Evolutionary conservation across 2,888 invertebrate genomes (phyloP), one percentile per base, ranked within the genome.

Genomic region (Sclerodermus sp.): DNA sequence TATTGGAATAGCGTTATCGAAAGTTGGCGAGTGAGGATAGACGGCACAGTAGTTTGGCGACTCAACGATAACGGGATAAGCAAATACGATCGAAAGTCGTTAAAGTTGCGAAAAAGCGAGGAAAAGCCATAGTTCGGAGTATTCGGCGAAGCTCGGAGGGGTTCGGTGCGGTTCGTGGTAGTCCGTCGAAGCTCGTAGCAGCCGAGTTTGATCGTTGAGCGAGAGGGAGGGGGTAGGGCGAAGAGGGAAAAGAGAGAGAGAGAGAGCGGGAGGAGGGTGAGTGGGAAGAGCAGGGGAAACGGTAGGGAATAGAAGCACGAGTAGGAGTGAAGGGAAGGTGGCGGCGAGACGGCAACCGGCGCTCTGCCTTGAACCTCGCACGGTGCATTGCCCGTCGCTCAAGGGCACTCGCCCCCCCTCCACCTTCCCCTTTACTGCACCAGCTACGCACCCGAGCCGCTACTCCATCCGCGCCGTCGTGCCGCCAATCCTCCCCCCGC

Each of bases 341-440:
- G 65, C 63, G 66, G 61, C 68, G 67, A 62, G 66, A 64, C 70
- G 68, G 70, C 68, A 62, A 62, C 64, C 73, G 69, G 70, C 70
- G 77, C 71, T 76, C 77, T 76, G 77, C 77, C 77, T 77, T 77
- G 76, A 77, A 77, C 77, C 77, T 77, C 76, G 71, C 71, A 62
- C 76, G 72, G 77, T 77, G 77, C 77, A 77, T 77, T 77, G 77
- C 72, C 76, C 77, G 77, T 77, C 74, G 77, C 76, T 76, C 77
- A 77, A 77, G 76, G 76, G 77, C 77, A 77, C 73, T 74, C 75
- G 74, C 68, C 68, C 70, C 67, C 68, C 54, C 65, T 66, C 51
- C 63, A 54, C 51, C 42, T 53, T 18, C n/a, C 12, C 42, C 16
- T 17, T 42, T 13, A 12, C 4, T 14, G 45, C 48, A 32, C 40